phyloP scores from a whole-genome alignment of 1,140 invertebrate genomes.

The Sycobia sp. region DNA sequence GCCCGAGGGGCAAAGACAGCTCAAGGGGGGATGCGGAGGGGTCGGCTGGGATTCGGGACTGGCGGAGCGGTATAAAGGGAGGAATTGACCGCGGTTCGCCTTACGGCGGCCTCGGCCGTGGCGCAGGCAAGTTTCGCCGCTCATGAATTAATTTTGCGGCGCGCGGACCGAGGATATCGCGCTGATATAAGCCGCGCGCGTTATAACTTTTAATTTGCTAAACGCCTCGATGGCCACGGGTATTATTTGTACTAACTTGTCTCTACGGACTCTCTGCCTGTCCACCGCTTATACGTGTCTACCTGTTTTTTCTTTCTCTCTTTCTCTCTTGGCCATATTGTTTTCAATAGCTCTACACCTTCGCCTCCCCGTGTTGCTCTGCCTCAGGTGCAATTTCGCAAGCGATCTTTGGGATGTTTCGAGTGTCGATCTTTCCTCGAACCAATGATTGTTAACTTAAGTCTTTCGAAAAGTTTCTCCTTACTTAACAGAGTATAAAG shows the following conservation, averaged over 20 bases:
- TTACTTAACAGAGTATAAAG: no score
- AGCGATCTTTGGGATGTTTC: no score
- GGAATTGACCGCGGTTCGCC: conserved; percentile 41
- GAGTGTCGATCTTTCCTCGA: no score
- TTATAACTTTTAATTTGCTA: conserved; percentile 55
- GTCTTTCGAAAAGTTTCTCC: no score
- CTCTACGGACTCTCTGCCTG: conserved; percentile 10
- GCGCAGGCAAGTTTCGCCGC: neutral
- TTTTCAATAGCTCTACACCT: neutral
- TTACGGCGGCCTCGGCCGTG: neutral
- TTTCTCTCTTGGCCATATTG: neutral
- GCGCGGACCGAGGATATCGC: conserved; percentile 52
- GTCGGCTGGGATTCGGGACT: neutral
- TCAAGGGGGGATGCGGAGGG: neutral
- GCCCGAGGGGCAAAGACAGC: conserved; percentile 30
- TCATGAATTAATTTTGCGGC: conserved; percentile 54
- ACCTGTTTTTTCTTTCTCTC: neutral
- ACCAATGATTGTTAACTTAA: no score
- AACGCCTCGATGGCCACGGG: conserved; percentile 38
- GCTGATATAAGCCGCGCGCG: no score
- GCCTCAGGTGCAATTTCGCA: no score
- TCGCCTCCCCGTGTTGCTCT: no score
- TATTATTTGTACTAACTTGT: conserved; percentile 42
- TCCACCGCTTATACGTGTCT: no score
- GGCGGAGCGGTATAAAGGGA: conserved; percentile 18